phyloP scores from a whole-genome alignment of 1,140 invertebrate genomes.

The Brachionus koreanus region DNA sequence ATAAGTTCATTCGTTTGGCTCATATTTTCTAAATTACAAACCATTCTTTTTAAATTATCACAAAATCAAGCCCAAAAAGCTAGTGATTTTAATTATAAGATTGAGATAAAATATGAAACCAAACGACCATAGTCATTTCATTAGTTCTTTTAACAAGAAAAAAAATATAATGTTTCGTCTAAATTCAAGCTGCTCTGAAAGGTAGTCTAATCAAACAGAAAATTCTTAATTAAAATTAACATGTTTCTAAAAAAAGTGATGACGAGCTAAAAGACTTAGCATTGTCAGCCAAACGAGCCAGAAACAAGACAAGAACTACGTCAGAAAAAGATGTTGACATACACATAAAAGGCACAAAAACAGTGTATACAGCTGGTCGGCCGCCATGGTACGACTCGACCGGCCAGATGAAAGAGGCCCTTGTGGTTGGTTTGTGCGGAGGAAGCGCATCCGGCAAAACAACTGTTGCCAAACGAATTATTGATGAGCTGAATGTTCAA shows the following conservation, averaged over 20 bases:
- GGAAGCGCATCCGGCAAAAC: constrained; percentile 98
- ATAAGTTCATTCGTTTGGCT: too few relatives aligned
- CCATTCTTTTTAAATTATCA: background rate
- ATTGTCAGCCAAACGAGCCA: background rate
- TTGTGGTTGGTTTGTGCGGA: constrained; percentile 95
- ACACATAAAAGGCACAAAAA: background rate
- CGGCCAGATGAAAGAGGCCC: constrained; percentile 83
- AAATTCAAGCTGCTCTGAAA: background rate
- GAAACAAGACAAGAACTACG: background rate
- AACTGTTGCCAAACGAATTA: constrained; percentile 93
- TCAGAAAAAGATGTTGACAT: constrained; percentile 41
- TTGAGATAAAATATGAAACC: background rate
- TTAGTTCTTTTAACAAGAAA: background rate
- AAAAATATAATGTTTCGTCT: background rate
- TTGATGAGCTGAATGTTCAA: too few relatives aligned
- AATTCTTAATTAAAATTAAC: background rate
- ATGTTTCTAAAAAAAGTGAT: background rate
- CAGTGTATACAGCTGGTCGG: constrained; percentile 88
- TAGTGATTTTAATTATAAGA: background rate
- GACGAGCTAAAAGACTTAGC: background rate
- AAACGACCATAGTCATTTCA: background rate
- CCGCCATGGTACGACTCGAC: constrained; percentile 93
- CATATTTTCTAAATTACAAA: background rate
- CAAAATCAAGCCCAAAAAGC: background rate
- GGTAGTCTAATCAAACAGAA: background rate